Percentiles rank a stretch among this genome's conserved stretches.
Conservation (phyloP, 2,888 invertebrate species). For the Deilephila porcellus region DNA sequence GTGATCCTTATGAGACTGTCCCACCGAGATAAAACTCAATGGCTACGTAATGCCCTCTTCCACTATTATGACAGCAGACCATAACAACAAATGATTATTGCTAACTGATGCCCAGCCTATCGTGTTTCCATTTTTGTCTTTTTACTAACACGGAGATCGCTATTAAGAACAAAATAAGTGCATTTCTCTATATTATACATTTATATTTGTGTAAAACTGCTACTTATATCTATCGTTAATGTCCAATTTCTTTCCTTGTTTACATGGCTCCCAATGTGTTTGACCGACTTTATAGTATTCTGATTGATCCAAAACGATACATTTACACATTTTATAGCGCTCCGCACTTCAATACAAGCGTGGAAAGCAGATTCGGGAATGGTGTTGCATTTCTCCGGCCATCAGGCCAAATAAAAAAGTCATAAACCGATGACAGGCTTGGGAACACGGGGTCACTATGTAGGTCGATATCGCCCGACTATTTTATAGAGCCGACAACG, state of each 20-base stretch:
- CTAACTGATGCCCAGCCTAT: slow-evolving; percentile 56
- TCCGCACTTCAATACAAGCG: slow-evolving; percentile 63
- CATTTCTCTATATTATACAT: neutral
- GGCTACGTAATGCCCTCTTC: slow-evolving; percentile 39
- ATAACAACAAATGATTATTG: slow-evolving; percentile 71
- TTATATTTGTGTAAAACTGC: neutral
- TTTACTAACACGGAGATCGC: slow-evolving; percentile 48
- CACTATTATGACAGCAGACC: slow-evolving; percentile 66
- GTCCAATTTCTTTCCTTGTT: neutral
- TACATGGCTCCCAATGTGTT: slow-evolving; percentile 38
- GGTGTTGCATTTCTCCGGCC: slow-evolving; percentile 78
- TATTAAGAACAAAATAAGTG: slow-evolving; percentile 14
- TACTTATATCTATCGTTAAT: neutral
- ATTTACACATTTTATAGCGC: slow-evolving; percentile 65
- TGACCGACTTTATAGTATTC: slow-evolving; percentile 48
- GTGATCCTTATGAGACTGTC: slow-evolving; percentile 45
- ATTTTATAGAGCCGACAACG: slow-evolving; percentile 75
- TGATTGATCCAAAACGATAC: slow-evolving; percentile 60
- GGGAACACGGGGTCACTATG: slow-evolving; percentile 77
- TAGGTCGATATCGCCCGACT: slow-evolving; percentile 69
- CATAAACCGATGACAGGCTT: slow-evolving; percentile 80
- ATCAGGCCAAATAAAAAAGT: slow-evolving; percentile 81
- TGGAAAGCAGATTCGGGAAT: slow-evolving; percentile 74
- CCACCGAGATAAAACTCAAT: slow-evolving; percentile 37
- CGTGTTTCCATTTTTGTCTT: slow-evolving; percentile 59